A percentile compares a stretch with the other conserved stretches of the same genome.
Conservation (phyloP, 2,888 invertebrate species). For the Choreutis nemorana region DNA sequence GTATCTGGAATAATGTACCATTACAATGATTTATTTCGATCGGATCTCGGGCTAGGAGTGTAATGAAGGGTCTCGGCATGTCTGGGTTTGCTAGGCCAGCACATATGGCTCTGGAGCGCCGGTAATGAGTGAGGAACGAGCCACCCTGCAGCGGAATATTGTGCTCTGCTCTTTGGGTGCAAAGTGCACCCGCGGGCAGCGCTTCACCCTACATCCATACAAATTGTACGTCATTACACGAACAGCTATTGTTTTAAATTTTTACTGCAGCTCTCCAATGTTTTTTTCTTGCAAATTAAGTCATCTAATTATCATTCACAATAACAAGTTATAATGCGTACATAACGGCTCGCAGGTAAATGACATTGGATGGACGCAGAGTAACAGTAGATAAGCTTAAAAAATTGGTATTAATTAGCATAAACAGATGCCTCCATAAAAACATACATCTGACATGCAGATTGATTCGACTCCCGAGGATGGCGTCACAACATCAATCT, state of each 20-base stretch:
- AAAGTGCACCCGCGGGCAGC: conserved; percentile 16
- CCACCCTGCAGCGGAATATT: conserved; percentile 18
- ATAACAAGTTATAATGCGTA: conserved; percentile 3
- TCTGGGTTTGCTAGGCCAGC: conserved; percentile 35
- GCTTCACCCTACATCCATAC: conserved; percentile 2
- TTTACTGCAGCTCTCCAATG: too few relatives aligned
- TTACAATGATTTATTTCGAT: conserved; percentile 61
- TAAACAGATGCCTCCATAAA: conserved; percentile 13
- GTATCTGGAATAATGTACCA: conserved; percentile 59
- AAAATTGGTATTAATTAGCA: conserved; percentile 18
- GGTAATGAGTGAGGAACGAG: conserved; percentile 27
- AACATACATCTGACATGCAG: too few relatives aligned
- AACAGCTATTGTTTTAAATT: too few relatives aligned
- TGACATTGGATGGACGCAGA: conserved; percentile 15
- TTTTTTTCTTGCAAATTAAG: too few relatives aligned
- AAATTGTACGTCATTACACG: too few relatives aligned
- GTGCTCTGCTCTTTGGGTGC: conserved; percentile 12
- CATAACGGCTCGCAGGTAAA: conserved; percentile 15
- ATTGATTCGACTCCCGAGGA: too few relatives aligned
- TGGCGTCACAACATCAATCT: too few relatives aligned
- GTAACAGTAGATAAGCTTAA: conserved; percentile 18
- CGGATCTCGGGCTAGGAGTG: conserved; percentile 43
- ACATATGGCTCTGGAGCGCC: conserved; percentile 33
- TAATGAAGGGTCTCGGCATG: conserved; percentile 49
- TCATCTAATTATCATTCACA: neutral